Percentiles rank a stretch among this genome's conserved stretches.
Conservation (phyloP, 2,797 vertebrate species). For the Benthosema pterotum region DNA sequence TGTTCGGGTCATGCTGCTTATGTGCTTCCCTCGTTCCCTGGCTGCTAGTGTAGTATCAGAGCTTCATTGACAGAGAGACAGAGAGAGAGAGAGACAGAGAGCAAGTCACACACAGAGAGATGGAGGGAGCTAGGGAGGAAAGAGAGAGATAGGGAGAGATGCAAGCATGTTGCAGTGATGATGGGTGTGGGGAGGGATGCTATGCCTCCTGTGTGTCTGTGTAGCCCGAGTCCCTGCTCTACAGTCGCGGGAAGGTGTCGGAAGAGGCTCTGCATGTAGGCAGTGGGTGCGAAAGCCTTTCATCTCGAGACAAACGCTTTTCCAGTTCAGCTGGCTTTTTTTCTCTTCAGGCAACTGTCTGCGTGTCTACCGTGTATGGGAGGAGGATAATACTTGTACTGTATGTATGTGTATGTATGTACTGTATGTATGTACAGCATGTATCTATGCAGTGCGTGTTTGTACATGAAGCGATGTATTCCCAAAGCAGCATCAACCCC, state of each 20-base stretch:
- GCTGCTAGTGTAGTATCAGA: constrained; percentile 65
- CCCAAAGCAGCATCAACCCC: constrained; percentile 36
- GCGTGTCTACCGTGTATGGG: constrained; percentile 45
- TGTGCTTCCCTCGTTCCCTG: constrained; percentile 51
- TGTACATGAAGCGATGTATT: constrained; percentile 34
- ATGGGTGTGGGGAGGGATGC: constrained; percentile 79
- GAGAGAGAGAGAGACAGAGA: constrained; percentile 43
- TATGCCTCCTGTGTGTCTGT: constrained; percentile 63
- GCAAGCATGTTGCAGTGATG: constrained; percentile 74
- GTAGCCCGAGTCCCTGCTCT: constrained; percentile 75
- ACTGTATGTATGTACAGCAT: too few species aligned
- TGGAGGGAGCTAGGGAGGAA: constrained; percentile 14
- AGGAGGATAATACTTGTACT: neutral
- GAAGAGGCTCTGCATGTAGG: constrained; percentile 80
- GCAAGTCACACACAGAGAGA: neutral
- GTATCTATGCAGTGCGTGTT: constrained; percentile 18
- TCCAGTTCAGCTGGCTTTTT: constrained; percentile 73
- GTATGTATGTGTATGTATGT: too few species aligned
- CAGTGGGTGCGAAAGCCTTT: constrained; percentile 85
- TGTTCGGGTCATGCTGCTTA: constrained; percentile 68
- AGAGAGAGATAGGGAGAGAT: constrained; percentile 59
- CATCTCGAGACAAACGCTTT: constrained; percentile 83
- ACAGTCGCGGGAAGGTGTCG: constrained; percentile 83
- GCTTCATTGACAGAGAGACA: constrained; percentile 63
- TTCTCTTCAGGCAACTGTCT: constrained; percentile 55